Evolutionary conservation across 2,797 vertebrate genomes (phyloP), one percentile per base, ranked within the genome.

Genomic region (Melanotaenia trifasciata): DNA sequence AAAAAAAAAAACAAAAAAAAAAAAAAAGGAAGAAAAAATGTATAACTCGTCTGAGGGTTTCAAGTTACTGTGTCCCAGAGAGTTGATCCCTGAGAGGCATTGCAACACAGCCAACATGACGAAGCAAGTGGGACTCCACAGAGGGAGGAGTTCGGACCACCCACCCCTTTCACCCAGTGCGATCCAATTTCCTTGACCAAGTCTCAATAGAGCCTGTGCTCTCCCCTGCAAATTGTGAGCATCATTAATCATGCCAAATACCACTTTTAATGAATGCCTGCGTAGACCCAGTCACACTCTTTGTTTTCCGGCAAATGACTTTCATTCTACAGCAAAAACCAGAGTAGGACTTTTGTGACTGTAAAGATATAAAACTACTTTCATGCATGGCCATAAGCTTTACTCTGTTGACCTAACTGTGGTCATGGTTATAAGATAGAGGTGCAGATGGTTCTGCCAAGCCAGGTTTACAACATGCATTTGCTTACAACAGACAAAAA

Each of bases 221-320:
- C 85, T 86, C 72, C 83, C 63, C 72, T 70, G 84, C 70, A 86
- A 90, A 89, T 84, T 87, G 84, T 83, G 83, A 89, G 89, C 89
- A 86, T 89, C 92, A 94, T 94, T 93, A 93, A 94, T 94, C 93
- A 93, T 84, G 82, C 80, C 90, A 92, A 92, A 94, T 90, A 90
- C 84, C 88, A 88, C 82, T 91, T 94, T 92, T 93, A 92, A 94
- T 88, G 85, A 92, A 91, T 84, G 89, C 81, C 88, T 87, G 75
- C 87, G 78, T 89, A 80, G 66, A 78, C 74, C 70, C 68, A 43
- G 67, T 40, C 61, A 59, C 53, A 26, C 68, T 58, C 81, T 89
- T 90, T 90, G 85, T 92, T 91, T 91, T 81, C 58, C 64, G 80
- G 86, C 53, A 85, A 89, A 82, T 80, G 71, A 67, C 74, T 86